Percentiles rank a stretch among this genome's conserved stretches.
phyloP scores from a whole-genome alignment of 2,888 invertebrate species.

The Linnaemya vulpina region DNA sequence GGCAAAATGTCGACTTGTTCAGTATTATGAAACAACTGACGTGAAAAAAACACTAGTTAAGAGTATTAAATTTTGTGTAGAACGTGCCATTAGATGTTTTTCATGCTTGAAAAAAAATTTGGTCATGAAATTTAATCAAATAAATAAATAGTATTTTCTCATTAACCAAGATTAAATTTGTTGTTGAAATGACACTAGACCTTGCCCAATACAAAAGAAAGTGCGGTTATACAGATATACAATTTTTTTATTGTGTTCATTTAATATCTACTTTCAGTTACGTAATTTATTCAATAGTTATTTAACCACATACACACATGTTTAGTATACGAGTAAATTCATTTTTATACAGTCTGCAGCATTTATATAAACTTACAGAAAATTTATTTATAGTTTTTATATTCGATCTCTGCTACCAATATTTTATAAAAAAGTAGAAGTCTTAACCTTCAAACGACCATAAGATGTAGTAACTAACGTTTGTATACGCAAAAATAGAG shows the following conservation, averaged over 20 bases:
- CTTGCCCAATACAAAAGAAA: conserved; percentile 68
- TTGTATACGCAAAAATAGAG: conserved; percentile 10
- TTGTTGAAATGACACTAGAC: conserved; percentile 44
- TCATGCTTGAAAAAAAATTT: neutral
- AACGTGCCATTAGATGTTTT: conserved; percentile 24
- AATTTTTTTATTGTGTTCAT: neutral
- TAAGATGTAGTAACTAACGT: conserved; percentile 14
- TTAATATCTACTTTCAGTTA: conserved; percentile 25
- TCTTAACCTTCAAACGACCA: conserved; percentile 48
- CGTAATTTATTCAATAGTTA: conserved; percentile 23
- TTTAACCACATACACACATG: conserved; percentile 19
- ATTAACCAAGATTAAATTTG: neutral
- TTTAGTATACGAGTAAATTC: conserved; percentile 34
- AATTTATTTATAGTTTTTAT: neutral
- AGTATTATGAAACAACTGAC: neutral
- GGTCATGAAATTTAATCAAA: conserved; percentile 20
- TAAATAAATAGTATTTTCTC: conserved; percentile 3
- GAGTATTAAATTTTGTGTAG: neutral
- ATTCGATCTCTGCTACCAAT: no score
- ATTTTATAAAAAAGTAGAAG: neutral
- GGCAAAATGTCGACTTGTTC: no score
- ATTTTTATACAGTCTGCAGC: neutral
- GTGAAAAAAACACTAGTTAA: neutral
- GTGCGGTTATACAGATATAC: conserved; percentile 34
- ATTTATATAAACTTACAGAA: neutral